Percentiles rank a stretch among this genome's conserved stretches.
These are phyloP conservation scores for Beris morrisii DNA, from an alignment of 2,888 invertebrate genomes.

Conservation along the genomic window DNA sequence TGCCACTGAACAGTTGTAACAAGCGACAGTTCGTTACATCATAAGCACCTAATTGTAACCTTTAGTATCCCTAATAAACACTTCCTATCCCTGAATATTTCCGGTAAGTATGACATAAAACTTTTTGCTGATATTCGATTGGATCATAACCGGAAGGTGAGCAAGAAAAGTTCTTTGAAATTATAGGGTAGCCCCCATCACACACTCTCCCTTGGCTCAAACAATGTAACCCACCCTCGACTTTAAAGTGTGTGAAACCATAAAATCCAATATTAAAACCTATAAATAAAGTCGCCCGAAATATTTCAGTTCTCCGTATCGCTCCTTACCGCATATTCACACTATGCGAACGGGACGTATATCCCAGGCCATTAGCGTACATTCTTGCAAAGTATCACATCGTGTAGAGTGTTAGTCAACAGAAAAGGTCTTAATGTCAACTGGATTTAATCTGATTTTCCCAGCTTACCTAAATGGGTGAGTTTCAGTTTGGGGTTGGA, in stretches of 20 bases:
- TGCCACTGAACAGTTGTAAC: not conserved
- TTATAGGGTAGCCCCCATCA: slow-evolving; percentile 6
- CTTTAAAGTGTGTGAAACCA: slow-evolving; percentile 25
- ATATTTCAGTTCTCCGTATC: slow-evolving; percentile 21
- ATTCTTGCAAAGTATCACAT: slow-evolving; percentile 28
- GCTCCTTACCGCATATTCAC: too few relatives aligned
- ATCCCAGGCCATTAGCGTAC: slow-evolving; percentile 21
- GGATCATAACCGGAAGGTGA: slow-evolving; percentile 16
- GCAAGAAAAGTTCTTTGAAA: not conserved
- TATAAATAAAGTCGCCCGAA: slow-evolving; percentile 34
- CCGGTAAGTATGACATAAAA: not conserved
- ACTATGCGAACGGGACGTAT: too few relatives aligned
- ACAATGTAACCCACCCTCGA: not conserved
- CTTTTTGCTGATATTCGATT: slow-evolving; percentile 12
- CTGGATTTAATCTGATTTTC: slow-evolving; percentile 38
- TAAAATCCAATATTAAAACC: slow-evolving; percentile 37
- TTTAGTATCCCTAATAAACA: slow-evolving; percentile 2
- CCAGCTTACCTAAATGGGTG: slow-evolving; percentile 34
- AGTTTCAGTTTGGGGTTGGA: slow-evolving; percentile 6
- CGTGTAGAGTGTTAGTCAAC: slow-evolving; percentile 35
- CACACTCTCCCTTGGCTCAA: slow-evolving; percentile 16
- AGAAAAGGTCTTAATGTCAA: slow-evolving; percentile 39
- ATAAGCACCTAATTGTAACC: slow-evolving; percentile 3
- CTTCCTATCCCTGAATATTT: not conserved
- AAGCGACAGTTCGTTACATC: not conserved